Conservation (phyloP, 2,888 invertebrate species). For the Tupiocoris notatus region DNA sequence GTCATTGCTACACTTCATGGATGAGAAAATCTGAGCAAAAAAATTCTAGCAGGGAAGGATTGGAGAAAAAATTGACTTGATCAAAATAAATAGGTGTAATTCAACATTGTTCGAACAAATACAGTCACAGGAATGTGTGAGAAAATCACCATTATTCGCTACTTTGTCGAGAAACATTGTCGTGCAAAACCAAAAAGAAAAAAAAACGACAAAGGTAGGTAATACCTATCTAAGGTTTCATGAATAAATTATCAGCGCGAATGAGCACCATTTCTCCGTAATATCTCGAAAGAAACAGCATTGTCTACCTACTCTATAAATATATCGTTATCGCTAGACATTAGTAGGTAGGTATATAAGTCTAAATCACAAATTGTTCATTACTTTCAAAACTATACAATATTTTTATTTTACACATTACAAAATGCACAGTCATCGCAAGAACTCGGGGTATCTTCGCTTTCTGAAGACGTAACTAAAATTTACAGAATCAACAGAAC, state of each 20-base stretch:
- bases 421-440: conserved; percentile 36
- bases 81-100: conserved; percentile 33
- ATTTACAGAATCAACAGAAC: conserved; percentile 24
- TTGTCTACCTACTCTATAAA: conserved; percentile 22
- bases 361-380: conserved; percentile 29
- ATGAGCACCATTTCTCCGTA: background rate
- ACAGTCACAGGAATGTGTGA: conserved; percentile 37
- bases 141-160: conserved; percentile 20
- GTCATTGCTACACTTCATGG: too few relatives aligned
- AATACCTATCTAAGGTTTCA: background rate
- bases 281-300: background rate
- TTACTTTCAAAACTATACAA: conserved; percentile 22
- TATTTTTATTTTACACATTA: conserved; percentile 14
- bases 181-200: conserved; percentile 20
- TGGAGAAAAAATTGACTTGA: too few relatives aligned
- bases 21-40: too few relatives aligned
- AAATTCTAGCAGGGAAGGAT: too few relatives aligned
- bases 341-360: conserved; percentile 27
- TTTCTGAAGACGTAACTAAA: too few relatives aligned
- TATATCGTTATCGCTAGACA: conserved; percentile 18
- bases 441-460: conserved; percentile 17
- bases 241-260: conserved; percentile 20
- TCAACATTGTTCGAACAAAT: conserved; percentile 25
- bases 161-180: conserved; percentile 8
- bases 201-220: conserved; percentile 6